phyloP scores from a whole-genome alignment of 1,140 invertebrate genomes.

The Cecropterus lyciades region DNA sequence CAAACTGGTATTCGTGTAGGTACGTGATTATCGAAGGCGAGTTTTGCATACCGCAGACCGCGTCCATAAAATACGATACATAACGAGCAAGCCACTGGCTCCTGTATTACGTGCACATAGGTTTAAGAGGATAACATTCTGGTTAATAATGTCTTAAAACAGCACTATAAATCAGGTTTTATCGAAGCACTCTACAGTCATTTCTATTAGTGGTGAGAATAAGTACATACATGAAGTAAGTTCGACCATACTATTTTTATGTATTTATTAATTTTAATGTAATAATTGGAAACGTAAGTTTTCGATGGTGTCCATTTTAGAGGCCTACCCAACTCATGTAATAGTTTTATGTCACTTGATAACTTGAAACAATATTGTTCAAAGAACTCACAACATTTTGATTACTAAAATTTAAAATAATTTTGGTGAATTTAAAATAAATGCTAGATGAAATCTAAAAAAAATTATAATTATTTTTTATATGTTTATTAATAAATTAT shows the following conservation, averaged over 20 bases:
- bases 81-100: slow-evolving; percentile 69
- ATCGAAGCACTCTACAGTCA: slow-evolving; percentile 9
- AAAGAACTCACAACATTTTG: too few relatives aligned
- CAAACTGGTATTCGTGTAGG: slow-evolving; percentile 48
- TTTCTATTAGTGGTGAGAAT: slow-evolving; percentile 1
- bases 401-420: too few relatives aligned
- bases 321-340: too few relatives aligned
- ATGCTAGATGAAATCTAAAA: too few relatives aligned
- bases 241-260: not conserved
- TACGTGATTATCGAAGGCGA: slow-evolving; percentile 70
- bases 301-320: too few relatives aligned
- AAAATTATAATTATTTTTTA: too few relatives aligned
- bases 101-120: slow-evolving; percentile 67
- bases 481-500: too few relatives aligned
- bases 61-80: slow-evolving; percentile 76
- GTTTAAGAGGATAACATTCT: slow-evolving; percentile 36
- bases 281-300: not conserved
- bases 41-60: slow-evolving; percentile 77
- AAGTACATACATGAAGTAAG: not conserved
- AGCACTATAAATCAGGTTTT: slow-evolving; percentile 32
- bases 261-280: too few relatives aligned
- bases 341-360: too few relatives aligned
- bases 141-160: slow-evolving; percentile 27
- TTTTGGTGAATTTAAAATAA: too few relatives aligned
- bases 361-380: too few relatives aligned